A percentile compares a stretch with the other conserved stretches of the same genome.
These are phyloP conservation scores for Ormyrus nitidulus DNA, from an alignment of 2,888 invertebrate genomes.

Conservation along the genomic window DNA sequence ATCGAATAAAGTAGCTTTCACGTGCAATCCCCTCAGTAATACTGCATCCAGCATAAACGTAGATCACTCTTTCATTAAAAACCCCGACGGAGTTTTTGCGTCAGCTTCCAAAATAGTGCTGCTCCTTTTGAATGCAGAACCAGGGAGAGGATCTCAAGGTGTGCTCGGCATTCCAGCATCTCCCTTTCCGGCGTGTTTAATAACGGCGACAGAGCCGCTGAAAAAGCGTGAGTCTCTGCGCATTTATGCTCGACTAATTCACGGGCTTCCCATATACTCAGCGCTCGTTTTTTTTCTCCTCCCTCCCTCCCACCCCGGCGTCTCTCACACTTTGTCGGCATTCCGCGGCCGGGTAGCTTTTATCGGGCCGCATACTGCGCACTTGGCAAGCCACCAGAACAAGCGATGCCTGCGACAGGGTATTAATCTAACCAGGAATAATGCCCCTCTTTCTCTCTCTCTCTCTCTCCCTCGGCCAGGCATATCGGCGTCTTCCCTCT, in stretches of 20 bases:
- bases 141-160: too few species aligned
- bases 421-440: constrained; percentile 69
- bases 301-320: not conserved
- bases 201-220: not conserved
- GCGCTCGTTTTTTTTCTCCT: not conserved
- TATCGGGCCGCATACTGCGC: constrained; percentile 21
- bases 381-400: constrained; percentile 68
- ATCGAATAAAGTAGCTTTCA: too few species aligned
- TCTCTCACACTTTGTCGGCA: not conserved
- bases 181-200: not conserved
- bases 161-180: not conserved
- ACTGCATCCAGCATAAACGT: too few species aligned
- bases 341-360: not conserved
- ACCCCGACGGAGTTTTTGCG: too few species aligned
- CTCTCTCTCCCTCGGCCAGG: not conserved
- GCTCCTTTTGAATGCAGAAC: too few species aligned
- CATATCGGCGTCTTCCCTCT: not conserved
- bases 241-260: constrained; percentile 16
- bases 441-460: constrained; percentile 51
- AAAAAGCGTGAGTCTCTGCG: not conserved
- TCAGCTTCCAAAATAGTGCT: too few species aligned
- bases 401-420: constrained; percentile 64
- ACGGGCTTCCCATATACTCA: not conserved
- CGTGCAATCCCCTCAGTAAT: too few species aligned
- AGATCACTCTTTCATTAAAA: too few species aligned